A percentile compares a stretch with the other conserved stretches of the same genome.
Evolutionary conservation across 2,113 vertebrate species (phyloP).

Genomic region (Cheilinus undulatus): DNA sequence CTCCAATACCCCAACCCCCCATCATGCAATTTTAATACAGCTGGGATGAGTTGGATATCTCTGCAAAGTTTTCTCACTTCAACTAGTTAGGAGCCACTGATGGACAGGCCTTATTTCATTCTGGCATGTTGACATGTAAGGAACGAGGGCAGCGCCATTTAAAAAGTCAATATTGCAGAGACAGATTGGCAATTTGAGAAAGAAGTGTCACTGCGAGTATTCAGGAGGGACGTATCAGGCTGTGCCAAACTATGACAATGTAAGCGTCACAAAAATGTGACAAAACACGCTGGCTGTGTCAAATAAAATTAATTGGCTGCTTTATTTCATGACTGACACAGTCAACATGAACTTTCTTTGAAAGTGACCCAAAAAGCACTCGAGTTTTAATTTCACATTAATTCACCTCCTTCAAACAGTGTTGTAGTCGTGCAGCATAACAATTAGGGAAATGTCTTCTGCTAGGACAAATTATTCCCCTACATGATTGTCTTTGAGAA

Average conservation of each 20-base stretch:
- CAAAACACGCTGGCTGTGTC: neutral
- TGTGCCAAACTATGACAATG: conserved; percentile 29
- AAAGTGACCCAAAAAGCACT: conserved; percentile 14
- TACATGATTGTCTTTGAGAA: neutral
- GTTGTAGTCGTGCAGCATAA: neutral
- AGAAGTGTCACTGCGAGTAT: conserved; percentile 34
- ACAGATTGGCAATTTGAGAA: conserved; percentile 61
- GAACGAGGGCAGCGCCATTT: conserved; percentile 44
- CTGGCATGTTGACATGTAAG: conserved; percentile 37
- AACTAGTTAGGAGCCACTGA: conserved; percentile 30
- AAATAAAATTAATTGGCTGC: conserved; percentile 38
- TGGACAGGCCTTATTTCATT: conserved; percentile 43
- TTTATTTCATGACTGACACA: conserved; percentile 33
- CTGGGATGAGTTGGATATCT: conserved; percentile 43
- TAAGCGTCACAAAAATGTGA: conserved; percentile 7
- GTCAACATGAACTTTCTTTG: conserved; percentile 20
- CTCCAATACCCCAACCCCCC: neutral
- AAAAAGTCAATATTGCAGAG: conserved; percentile 60
- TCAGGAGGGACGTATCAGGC: conserved; percentile 17
- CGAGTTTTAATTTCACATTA: conserved; percentile 32
- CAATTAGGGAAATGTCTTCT: conserved; percentile 26
- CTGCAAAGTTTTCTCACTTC: conserved; percentile 9
- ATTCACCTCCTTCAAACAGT: conserved; percentile 11
- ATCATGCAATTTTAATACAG: conserved; percentile 33
- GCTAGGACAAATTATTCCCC: neutral